Percentiles rank a stretch among this genome's conserved stretches.
phyloP scores from a whole-genome alignment of 2,797 vertebrate species.

The Pelobates cultripes region DNA sequence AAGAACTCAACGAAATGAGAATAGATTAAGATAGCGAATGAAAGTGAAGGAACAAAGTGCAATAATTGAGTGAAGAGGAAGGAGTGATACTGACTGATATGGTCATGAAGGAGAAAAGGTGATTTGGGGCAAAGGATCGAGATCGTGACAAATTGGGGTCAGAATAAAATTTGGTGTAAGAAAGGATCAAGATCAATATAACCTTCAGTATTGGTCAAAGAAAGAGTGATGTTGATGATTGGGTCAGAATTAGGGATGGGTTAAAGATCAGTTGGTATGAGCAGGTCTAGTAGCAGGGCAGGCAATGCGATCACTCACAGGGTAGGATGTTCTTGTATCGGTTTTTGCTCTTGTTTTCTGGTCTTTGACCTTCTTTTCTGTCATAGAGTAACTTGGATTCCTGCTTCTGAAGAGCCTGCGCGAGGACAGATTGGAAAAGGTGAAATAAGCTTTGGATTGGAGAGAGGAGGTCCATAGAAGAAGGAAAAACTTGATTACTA shows the following conservation, averaged over 20 bases:
- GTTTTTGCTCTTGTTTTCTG: constrained; percentile 97
- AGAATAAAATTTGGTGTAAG: not conserved
- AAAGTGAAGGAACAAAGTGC: too few relatives aligned
- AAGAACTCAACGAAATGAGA: not conserved
- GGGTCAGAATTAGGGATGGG: not conserved
- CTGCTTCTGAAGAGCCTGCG: constrained; percentile 89
- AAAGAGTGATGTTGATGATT: not conserved
- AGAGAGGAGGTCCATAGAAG: constrained; percentile 9
- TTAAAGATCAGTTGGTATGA: constrained; percentile 68
- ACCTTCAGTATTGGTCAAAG: too few relatives aligned
- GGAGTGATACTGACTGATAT: too few relatives aligned
- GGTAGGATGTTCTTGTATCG: constrained; percentile 98
- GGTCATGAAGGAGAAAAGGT: too few relatives aligned
- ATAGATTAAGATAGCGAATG: too few relatives aligned
- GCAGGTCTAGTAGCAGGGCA: not conserved
- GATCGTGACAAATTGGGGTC: not conserved
- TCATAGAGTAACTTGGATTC: constrained; percentile 91
- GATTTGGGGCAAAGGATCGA: too few relatives aligned
- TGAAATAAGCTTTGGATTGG: not conserved
- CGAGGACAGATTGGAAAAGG: constrained; percentile 12
- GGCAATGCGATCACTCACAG: constrained; percentile 75
- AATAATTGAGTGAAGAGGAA: not conserved
- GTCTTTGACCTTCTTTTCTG: constrained; percentile 91
- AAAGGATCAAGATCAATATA: not conserved
- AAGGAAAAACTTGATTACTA: not conserved